Evolutionary conservation across 2,888 invertebrate species (phyloP).

Genomic region (Drosophila anomalata): DNA sequence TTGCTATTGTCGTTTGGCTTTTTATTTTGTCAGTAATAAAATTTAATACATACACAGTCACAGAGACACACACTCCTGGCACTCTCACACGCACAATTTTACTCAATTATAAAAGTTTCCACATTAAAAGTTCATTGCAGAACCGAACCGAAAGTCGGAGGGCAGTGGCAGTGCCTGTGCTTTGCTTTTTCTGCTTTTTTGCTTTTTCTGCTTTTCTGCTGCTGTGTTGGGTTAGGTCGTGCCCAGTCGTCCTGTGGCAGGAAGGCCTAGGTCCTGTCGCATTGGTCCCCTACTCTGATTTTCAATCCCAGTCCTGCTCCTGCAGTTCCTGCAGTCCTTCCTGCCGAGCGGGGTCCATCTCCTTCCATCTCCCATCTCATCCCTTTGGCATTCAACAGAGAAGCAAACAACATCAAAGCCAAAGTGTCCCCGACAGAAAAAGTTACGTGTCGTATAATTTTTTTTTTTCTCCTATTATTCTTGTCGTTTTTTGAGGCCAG

Average conservation of each 20-base stretch:
- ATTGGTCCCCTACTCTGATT: background rate
- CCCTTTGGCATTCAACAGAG: constrained; percentile 1
- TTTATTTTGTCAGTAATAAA: constrained; percentile 73
- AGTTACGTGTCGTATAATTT: constrained; percentile 14
- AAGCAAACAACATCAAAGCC: constrained; percentile 68
- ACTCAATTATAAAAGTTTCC: constrained; percentile 82
- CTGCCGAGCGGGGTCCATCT: background rate
- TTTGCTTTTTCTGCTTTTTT: background rate
- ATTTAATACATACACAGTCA: constrained; percentile 62
- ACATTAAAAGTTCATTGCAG: constrained; percentile 80
- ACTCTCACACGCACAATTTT: constrained; percentile 58
- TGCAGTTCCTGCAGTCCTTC: background rate
- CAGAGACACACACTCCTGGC: constrained; percentile 15
- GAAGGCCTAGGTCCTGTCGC: constrained; percentile 37
- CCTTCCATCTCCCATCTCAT: background rate
- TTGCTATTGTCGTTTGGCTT: constrained; percentile 40
- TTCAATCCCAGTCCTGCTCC: constrained; percentile 8
- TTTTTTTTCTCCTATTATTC: constrained; percentile 34
- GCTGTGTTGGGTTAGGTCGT: constrained; percentile 67
- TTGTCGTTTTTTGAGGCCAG: constrained; percentile 14
- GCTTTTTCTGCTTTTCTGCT: too few species aligned
- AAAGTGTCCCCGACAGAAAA: constrained; percentile 69
- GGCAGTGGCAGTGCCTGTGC: background rate
- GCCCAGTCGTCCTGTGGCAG: constrained; percentile 41
- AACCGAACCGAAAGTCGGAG: constrained; percentile 47